Percentiles rank a stretch among this genome's conserved stretches.
These are phyloP conservation scores for Melanostoma scalare DNA, from an alignment of 2,888 invertebrate genomes.

Conservation along the genomic window DNA sequence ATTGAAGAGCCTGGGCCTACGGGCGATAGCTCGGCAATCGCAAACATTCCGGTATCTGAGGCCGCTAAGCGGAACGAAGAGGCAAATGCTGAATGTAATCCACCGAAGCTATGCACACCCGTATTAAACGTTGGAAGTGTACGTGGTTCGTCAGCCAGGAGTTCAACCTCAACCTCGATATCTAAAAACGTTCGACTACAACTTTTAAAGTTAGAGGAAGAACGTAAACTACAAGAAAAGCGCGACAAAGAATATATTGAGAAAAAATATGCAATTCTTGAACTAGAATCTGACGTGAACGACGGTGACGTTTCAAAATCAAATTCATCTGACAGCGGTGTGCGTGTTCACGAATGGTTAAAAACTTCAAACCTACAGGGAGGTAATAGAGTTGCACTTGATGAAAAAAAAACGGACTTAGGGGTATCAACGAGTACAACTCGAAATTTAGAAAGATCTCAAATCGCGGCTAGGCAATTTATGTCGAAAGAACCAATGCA, in stretches of 20 bases:
- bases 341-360: constrained; percentile 1
- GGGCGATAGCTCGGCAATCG: neutral
- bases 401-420: too few species aligned
- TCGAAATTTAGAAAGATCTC: neutral
- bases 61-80: too few species aligned
- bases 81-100: too few species aligned
- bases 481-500: constrained; percentile 6
- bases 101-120: too few species aligned
- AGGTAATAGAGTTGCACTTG: neutral
- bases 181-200: constrained; percentile 6
- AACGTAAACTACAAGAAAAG: neutral
- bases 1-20: too few species aligned
- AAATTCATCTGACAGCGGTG: neutral
- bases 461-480: constrained; percentile 7
- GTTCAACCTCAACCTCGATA: neutral
- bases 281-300: neutral
- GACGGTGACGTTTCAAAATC: neutral
- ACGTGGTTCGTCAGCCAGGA: neutral
- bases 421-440: neutral
- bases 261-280: constrained; percentile 28
- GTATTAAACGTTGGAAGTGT: neutral
- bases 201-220: constrained; percentile 24
- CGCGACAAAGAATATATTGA: constrained; percentile 19
- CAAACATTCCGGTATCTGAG: too few species aligned
- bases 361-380: neutral